Evolutionary conservation across 2,888 invertebrate genomes (phyloP), one percentile per base, ranked within the genome.

Genomic region (Strigamia crassipes): DNA sequence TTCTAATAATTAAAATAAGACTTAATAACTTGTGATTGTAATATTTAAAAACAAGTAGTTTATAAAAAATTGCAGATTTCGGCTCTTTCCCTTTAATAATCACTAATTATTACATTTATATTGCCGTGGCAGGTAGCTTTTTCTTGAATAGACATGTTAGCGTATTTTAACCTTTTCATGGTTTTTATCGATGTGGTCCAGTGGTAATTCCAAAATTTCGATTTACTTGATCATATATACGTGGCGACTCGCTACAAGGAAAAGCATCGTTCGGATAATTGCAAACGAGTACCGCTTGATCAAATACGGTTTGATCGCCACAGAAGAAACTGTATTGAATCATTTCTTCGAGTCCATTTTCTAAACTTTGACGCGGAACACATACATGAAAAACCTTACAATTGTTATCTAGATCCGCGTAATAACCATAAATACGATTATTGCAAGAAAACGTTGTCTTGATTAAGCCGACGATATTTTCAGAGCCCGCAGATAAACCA

Each of bases 381-480:
- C 82, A 82, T 31, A 82, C 80, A 66, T 82, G 82, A 61, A 82
- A 82, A 18, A 82, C 23, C 78, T 79, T 41, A 85, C 94, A 95
- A n/a, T 94, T 94, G 86, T 95, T 95, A 85, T 94, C 94, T 12
- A 94, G 92, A 85, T 95, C 95, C 0, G 94, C 94, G 86, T 95
- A 95, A 87, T 94, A 95, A 21, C 95, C 95, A 86, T 95, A 95
- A 0, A 92, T 91, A 83, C 92, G 90, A 83, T 92, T 92, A 84
- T 93, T 92, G 86, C 95, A 95, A 78, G 92, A 93, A 88, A 95
- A 95, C 0, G 92, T 92, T 84, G 31, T 77, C 31, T 77, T 77
- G 77, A 77, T 77, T 1, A 23, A 15, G 31, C 77, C 77, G 0
- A 77, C n/a, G 18, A 77, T 31, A 10, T 27, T 15, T 15, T 77